Evolutionary conservation across 1,140 invertebrate genomes (phyloP), one percentile per base, ranked within the genome.

Genomic region (Oscheius sp.): DNA sequence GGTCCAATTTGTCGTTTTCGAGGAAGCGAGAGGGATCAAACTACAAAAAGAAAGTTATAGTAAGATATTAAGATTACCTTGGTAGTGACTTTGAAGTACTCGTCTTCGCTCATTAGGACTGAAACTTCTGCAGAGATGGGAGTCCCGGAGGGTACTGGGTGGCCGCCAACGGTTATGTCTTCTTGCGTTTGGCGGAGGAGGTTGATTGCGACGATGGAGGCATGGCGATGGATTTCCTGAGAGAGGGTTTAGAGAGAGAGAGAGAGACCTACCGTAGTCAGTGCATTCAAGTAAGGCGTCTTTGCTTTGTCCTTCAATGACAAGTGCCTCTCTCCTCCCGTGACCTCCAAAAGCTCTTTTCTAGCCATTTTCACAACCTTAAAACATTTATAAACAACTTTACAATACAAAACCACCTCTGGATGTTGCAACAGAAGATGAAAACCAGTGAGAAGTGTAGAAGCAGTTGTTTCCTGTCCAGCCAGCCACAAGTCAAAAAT

Each of bases 401-500:
- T n/a, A n/a, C n/a, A n/a, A n/a, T n/a, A n/a, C n/a, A 34, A 4
- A 4, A 2, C 20, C n/a, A 75, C 52, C 23, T 73, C 61, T 1
- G 73, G 73, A 20, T 75, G 3, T 26, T 68, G 42, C 32, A 75
- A 20, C 28, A 75, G 36, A 46, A 36, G 65, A 4, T 31, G 32
- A 59, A 62, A 55, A 10, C 36, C 68, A 67, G 68, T 73, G 3
- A 29, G 34, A n/a, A 75, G 15, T 0, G 73, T 75, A 0, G 45
- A 31, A 28, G 46, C 63, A 0, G 73, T 73, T 18, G 73, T 75
- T 28, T 75, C 73, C 38, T 65, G 68, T 15, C 73, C 73, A 35
- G 73, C 73, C 13, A 73, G 10, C 68, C 67, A 75, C 1, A 75
- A 62, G 26, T 75, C 73, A 28, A 46, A 68, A 1, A 75, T 13